Base-by-base conservation (phyloP, 2,797 vertebrate genomes). In the Champsocephalus gunnari region DNA sequence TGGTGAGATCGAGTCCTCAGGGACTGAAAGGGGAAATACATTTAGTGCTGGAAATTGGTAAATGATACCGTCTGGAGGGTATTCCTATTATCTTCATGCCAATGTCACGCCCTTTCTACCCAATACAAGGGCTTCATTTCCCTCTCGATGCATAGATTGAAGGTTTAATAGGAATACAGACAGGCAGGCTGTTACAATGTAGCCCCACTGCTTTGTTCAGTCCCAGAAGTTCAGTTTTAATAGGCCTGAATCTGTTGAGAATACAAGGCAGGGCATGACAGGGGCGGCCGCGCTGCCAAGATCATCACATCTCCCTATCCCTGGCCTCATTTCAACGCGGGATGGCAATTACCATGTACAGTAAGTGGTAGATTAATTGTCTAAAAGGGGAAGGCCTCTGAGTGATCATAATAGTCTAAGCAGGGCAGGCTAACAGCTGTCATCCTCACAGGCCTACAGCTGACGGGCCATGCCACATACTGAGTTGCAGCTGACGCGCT, bases 401-500 rank as follows among this genome's bases (percentile, higher is more conserved):
- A 82, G 73, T 80, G 80, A 82, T 82, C 6, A 57, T 21, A 75
- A 75, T 73, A 60, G 79, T 72, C 32, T 44, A 63, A 87, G 59
- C 19, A 5, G 81, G 72, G 66, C 69, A 80, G 72, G 62, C 77
- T 86, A 88, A 83, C 92, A 93, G 91, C 93, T 94, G 92, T 86
- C 91, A 87, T 10, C 63, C 81, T 75, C 90, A 87, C 61, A 47
- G 75, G 57, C 66, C 89, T 82, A 78, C 93, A 94, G 89, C 92
- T 94, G 93, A 94, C 81, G 28, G 69, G 61, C 81, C 70, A 1
- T 34, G 67, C 91, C 87, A 72, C 90, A 90, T 87, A 88, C 88
- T 82, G 89, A 81, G 89, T 69, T 80, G 77, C 90, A 92, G 93
- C 90, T 90, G 92, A 93, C 88, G 72, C 63, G 14, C 65, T 89